Evolutionary conservation across 1,140 invertebrate species (phyloP).

Genomic region (Daktulosphaira vitifoliae): DNA sequence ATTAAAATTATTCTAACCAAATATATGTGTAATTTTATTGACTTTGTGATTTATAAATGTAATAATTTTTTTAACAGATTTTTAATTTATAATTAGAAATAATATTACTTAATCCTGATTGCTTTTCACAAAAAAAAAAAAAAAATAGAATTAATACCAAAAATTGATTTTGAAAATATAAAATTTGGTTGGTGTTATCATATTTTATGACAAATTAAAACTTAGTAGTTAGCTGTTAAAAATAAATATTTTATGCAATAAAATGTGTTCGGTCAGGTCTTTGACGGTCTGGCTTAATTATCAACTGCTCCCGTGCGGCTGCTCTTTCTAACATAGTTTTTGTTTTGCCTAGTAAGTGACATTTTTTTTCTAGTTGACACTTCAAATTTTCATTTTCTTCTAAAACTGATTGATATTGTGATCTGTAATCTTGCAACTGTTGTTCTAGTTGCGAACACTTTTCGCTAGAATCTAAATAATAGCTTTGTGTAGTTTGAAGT

Average conservation of each 20-base stretch:
- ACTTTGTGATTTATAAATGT: too few relatives aligned
- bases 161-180: too few relatives aligned
- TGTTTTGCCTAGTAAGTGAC: constrained; percentile 48
- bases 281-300: constrained; percentile 46
- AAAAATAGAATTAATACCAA: too few relatives aligned
- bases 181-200: too few relatives aligned
- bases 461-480: constrained; percentile 45
- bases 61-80: too few relatives aligned
- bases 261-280: neutral
- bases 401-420: constrained; percentile 33
- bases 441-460: constrained; percentile 45
- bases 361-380: constrained; percentile 48
- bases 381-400: constrained; percentile 39
- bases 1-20: too few relatives aligned
- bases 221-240: neutral
- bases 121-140: too few relatives aligned
- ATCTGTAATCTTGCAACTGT: constrained; percentile 43
- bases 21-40: too few relatives aligned
- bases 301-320: constrained; percentile 48
- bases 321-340: constrained; percentile 49
- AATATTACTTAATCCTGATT: too few relatives aligned
- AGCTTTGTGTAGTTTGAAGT: constrained; percentile 43
- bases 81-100: too few relatives aligned
- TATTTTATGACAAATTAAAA: too few relatives aligned
- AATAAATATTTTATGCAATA: neutral